Evolutionary conservation across 2,888 invertebrate genomes (phyloP), one percentile per base, ranked within the genome.

Genomic region (Ctenicera cuprea): DNA sequence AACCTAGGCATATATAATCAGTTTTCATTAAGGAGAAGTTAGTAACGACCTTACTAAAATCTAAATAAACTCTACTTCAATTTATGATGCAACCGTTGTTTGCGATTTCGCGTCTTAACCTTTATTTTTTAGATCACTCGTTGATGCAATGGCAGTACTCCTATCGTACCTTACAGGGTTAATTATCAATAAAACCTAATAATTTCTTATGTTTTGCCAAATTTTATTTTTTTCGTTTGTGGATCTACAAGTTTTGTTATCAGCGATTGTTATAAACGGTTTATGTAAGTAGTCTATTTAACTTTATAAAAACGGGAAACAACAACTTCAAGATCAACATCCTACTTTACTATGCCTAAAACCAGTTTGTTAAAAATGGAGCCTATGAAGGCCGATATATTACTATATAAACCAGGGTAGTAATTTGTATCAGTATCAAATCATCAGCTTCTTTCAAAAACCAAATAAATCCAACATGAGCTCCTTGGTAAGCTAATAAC

Each of bases 351-450:
- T 57, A 57, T 37, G 37, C 37, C 57, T 37, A 43, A 20, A 62
- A 62, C 62, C 62, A 62, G 62, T 62, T 62, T 62, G 22, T 8
- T 14, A 14, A 62, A 16, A 59, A 62, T 20, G 26, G 41, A 22
- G 33, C 3, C 20, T 48, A 16, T 14, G 74, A 71, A 74, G 74
- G 74, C 20, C 66, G 38, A 45, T 59, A 16, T 43, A 12, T 48
- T 43, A 33, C 20, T 74, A 74, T 74, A 74, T 74, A 74, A 74
- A 61, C 65, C 37, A 43, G 70, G 62, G 66, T 69, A 41, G 62
- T 16, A 11, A 41, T 20, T 50, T 18, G 37, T 30, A 11, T 33
- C 43, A 54, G 48, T 57, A 72, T 62, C 41, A 66, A 67, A 54
- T 62, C 67, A 41, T 61, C 67, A 30, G 43, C 61, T 72, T 63